These are phyloP conservation scores for Sebastes hubbsi DNA, from an alignment of 2,797 vertebrate genomes.

Conservation along the genomic window DNA sequence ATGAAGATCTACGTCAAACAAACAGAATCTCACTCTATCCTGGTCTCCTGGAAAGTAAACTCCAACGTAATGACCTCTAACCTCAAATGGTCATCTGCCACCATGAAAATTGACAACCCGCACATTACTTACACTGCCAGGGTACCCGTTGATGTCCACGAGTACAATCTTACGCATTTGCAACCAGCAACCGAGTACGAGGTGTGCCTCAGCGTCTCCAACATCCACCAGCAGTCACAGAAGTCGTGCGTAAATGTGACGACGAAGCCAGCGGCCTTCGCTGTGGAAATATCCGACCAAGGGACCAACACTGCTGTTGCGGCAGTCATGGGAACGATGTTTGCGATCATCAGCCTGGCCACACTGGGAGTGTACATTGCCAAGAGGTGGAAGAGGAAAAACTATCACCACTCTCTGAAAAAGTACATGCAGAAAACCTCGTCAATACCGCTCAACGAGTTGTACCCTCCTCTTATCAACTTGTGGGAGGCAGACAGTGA, in stretches of 20 bases:
- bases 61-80: slow-evolving; percentile 95
- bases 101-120: slow-evolving; percentile 97
- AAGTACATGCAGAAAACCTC: slow-evolving; percentile 99
- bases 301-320: slow-evolving; percentile 92
- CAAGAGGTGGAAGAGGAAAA: slow-evolving; percentile 96
- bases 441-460: slow-evolving; percentile 95
- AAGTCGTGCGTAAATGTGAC: slow-evolving; percentile 96
- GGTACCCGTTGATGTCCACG: slow-evolving; percentile 95
- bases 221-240: slow-evolving; percentile 92
- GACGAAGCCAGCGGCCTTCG: slow-evolving; percentile 89
- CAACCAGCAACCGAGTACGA: slow-evolving; percentile 96
- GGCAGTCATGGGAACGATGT: slow-evolving; percentile 92
- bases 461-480: slow-evolving; percentile 98
- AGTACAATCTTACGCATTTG: slow-evolving; percentile 95
- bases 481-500: slow-evolving; percentile 97
- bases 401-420: slow-evolving; percentile 97
- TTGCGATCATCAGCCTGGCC: slow-evolving; percentile 90
- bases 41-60: slow-evolving; percentile 97
- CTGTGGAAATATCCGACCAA: slow-evolving; percentile 89
- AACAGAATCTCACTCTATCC: slow-evolving; percentile 91
- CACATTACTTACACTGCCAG: slow-evolving; percentile 96
- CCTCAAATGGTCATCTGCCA: slow-evolving; percentile 96
- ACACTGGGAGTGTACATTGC: slow-evolving; percentile 89
- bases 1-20: slow-evolving; percentile 95
- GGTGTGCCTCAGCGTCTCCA: slow-evolving; percentile 95